Base-by-base conservation (phyloP, 2,888 invertebrate species). In the Spisula solida region DNA sequence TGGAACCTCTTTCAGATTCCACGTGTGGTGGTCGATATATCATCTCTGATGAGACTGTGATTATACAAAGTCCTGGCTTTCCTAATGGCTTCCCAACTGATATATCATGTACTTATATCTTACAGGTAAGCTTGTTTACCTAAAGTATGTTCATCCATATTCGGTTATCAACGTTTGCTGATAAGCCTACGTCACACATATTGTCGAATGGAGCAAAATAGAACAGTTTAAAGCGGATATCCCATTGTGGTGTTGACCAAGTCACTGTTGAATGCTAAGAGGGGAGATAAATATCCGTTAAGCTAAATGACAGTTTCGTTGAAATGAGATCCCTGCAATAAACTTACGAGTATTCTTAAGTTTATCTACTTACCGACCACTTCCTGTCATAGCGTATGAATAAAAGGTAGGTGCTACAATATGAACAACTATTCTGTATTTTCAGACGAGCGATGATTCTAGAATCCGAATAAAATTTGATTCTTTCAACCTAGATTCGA, bases 51-150 rank as follows among this genome's bases (percentile, higher is more conserved):
- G 80, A 47, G 2, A 48, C 75, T 18, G 55, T 51, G n/a, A 55
- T 60, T 18, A 88, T 92, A 25, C 85, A 90, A 56, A 90, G 88
- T 55, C 93, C 93, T 12, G 92, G 91, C 29, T 93, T 84, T 56
- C 93, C 93, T 1, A 80, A 88, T 25, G 34, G 47, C 0, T 92
- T 92, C 41, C 91, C 92, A 0, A 60, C 85, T 0, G 87, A 86
- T 47, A 87, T 90, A 6, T 82, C 83, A 20, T 93, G 93, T 79
- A 88, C 90, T 16, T 93, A 93, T 81, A 88, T 91, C 6, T 60
- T 93, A 51, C 92, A 92, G 90, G 93, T 93, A 84, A 25, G 29
- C 1, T 18, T 75, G 34, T 31, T 5, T 41, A 41, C 41, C n/a
- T n/a, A n/a, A n/a, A n/a, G n/a, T n/a, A n/a, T n/a, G n/a, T n/a